Evolutionary conservation across 2,888 invertebrate species (phyloP).

Genomic region (Andrena dorsata): DNA sequence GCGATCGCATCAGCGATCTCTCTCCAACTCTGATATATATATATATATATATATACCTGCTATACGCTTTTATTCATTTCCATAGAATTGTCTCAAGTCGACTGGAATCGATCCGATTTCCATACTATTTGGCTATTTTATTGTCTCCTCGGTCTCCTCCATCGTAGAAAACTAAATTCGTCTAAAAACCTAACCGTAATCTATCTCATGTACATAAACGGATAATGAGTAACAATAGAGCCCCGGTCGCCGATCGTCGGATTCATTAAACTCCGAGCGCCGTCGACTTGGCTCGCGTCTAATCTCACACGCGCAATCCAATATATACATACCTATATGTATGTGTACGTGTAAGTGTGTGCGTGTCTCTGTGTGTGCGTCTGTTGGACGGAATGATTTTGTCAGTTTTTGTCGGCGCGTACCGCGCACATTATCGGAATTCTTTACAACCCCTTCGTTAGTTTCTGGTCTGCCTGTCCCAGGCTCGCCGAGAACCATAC

Average conservation of each 20-base stretch:
- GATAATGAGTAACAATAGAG: constrained; percentile 69
- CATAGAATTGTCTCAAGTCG: constrained; percentile 14
- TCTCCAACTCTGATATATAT: background rate
- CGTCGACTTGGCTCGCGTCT: background rate
- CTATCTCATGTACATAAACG: constrained; percentile 68
- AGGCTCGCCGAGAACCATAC: no score
- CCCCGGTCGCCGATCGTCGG: constrained; percentile 12
- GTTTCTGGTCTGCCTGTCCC: no score
- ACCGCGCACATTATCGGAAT: background rate
- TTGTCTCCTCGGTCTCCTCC: constrained; percentile 7
- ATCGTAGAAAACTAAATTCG: constrained; percentile 78
- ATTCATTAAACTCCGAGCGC: background rate
- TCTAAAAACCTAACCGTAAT: constrained; percentile 61
- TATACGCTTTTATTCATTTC: constrained; percentile 29
- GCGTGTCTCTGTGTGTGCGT: background rate
- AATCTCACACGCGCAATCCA: background rate
- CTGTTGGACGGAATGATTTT: constrained; percentile 43
- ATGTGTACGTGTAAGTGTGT: background rate
- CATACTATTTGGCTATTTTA: constrained; percentile 44
- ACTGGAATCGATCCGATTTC: constrained; percentile 18
- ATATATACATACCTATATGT: background rate
- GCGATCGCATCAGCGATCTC: background rate
- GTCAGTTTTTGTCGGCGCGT: background rate
- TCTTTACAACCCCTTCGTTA: background rate
- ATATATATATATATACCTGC: background rate